Percentiles rank a stretch among this genome's conserved stretches.
phyloP scores from a whole-genome alignment of 2,113 vertebrate species.

The Petaurus breviceps region DNA sequence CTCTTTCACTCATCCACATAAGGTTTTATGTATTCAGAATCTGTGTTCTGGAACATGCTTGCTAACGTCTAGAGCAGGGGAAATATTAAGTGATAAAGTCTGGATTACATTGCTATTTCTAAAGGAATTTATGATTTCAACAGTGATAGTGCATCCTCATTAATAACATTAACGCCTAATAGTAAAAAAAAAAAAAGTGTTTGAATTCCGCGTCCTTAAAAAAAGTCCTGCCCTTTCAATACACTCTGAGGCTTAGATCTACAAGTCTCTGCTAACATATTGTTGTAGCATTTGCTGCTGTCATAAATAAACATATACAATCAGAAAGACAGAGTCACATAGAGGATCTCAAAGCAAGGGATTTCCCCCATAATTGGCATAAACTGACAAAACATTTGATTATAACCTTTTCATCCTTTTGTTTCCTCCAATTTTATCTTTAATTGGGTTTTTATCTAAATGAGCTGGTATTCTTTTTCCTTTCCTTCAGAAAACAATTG shows the following conservation, averaged over 20 bases:
- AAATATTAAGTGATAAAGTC: neutral
- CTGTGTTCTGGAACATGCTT: neutral
- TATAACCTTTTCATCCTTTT: neutral
- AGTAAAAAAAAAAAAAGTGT: neutral
- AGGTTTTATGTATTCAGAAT: neutral
- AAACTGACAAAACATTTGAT: neutral
- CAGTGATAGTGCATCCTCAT: neutral
- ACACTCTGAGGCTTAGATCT: neutral
- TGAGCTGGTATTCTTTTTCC: neutral
- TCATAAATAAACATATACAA: neutral
- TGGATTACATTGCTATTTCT: neutral
- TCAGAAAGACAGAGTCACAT: neutral
- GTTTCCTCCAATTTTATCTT: neutral
- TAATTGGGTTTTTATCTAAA: neutral
- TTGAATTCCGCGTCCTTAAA: neutral
- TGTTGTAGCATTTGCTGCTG: constrained; percentile 5
- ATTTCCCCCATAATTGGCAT: neutral
- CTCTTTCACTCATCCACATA: neutral
- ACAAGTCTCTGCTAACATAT: neutral
- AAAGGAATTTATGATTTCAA: neutral
- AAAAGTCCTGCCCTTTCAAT: neutral
- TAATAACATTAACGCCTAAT: neutral
- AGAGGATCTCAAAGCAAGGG: constrained; percentile 1
- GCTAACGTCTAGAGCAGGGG: neutral
- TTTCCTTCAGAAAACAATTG: neutral